Base-by-base conservation (phyloP, 2,888 invertebrate genomes). In the Ernsta delagoae region DNA sequence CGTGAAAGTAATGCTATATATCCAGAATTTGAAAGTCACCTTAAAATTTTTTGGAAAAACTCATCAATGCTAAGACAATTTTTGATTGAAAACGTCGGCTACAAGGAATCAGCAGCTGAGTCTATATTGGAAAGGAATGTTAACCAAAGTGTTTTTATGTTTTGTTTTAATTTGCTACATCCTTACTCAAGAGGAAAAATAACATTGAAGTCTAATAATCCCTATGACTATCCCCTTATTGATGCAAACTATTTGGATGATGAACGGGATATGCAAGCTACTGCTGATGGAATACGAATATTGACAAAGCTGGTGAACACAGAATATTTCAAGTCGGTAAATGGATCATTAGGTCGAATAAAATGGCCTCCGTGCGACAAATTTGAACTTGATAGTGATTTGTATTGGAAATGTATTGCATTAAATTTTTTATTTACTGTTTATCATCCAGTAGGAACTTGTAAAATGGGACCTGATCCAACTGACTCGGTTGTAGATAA, bases 361-460 rank as follows among this genome's bases (percentile, higher is more conserved):
- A 73, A 78, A 6, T 82, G 80, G 78, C 75, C 79, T 4, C 72
- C 76, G n/a, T 89, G 88, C 75, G 77, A 85, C 68, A 34, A 68
- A 41, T 78, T 74, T n/a, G 71, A 77, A 70, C 74, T 85, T 34
- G 79, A 81, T 70, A 84, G 82, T 72, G 73, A 74, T 45, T 74
- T 76, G 6, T 88, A 89, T 72, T 88, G 88, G 88, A 77, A 78
- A 73, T 86, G 87, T 70, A 78, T 85, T 63, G 77, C 80, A 71
- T 81, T 95, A 16, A 96, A 96, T 79, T 79, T 83, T 71, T 79
- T 79, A 1, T 39, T 71, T 0, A 81, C 84, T 7, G 94, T 96
- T 34, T 96, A 96, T 77, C 96, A 97, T 85, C 96, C 96, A 0
- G 94, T 95, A 4, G 96, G 95, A 3, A 95, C 95, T 0, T 89